Conservation (phyloP, 2,113 vertebrate genomes). For the Phyllopteryx taeniolatus region DNA sequence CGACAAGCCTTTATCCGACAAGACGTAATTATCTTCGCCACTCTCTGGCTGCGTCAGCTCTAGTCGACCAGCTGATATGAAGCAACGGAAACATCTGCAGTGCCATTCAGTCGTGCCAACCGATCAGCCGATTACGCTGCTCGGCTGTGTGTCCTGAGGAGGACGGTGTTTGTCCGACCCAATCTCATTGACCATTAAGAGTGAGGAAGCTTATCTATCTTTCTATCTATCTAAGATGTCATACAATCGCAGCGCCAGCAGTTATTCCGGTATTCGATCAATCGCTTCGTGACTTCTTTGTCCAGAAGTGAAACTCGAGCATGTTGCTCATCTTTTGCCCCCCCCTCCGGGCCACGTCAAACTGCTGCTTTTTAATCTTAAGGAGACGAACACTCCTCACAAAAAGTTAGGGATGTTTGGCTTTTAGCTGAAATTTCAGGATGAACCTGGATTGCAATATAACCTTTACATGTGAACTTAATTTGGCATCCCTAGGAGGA, state of each 20-base stretch:
- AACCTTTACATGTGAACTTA: no score
- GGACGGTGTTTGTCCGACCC: slow-evolving; percentile 32
- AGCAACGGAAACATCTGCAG: slow-evolving; percentile 34
- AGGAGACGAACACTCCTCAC: no score
- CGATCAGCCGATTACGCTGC: slow-evolving; percentile 45
- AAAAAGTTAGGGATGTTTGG: no score
- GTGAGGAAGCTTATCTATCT: slow-evolving; percentile 31
- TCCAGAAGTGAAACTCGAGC: slow-evolving; percentile 46
- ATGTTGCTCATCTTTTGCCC: slow-evolving; percentile 28
- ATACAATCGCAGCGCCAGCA: slow-evolving; percentile 52
- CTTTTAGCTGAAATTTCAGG: no score
- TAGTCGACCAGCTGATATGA: slow-evolving; percentile 13
- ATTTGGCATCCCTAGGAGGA: no score
- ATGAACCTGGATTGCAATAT: no score
- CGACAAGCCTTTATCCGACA: slow-evolving; percentile 17
- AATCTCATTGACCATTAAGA: slow-evolving; percentile 32
- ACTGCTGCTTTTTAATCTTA: no score
- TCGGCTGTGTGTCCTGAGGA: slow-evolving; percentile 14
- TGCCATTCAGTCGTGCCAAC: slow-evolving; percentile 27
- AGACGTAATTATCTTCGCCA: slow-evolving; percentile 2
- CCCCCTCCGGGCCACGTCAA: not conserved
- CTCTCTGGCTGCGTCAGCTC: slow-evolving; percentile 24
- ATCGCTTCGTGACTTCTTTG: slow-evolving; percentile 53
- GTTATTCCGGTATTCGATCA: slow-evolving; percentile 59
- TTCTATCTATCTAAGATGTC: slow-evolving; percentile 27